Base-by-base conservation (phyloP, 2,113 vertebrate species). In the Cygnus atratus region DNA sequence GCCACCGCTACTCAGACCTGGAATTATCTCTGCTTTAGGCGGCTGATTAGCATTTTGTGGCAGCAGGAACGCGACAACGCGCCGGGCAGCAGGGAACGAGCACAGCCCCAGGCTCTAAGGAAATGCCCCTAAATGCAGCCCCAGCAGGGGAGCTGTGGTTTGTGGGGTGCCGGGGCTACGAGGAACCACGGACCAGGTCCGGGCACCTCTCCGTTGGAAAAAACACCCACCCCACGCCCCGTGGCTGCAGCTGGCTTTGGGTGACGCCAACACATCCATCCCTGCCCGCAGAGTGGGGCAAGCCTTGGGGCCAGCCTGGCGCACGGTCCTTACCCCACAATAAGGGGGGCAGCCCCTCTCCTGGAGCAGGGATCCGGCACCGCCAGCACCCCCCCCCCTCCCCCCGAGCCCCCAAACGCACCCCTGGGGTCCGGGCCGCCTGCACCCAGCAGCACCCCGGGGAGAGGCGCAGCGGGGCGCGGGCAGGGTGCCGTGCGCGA, bases 1-100 rank as follows among this genome's bases (percentile, higher is more conserved):
- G 75, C 82, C 93, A 43, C 85, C 41, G 80, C 92, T 95, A 91
- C 96, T 97, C 95, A 92, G 80, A 85, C 92, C 87, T 91, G 87
- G 95, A 94, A 94, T 96, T 95, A 93, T 93, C 96, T 90, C 84
- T 54, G 88, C 80, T 94, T 92, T 94, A 87, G 93, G 48, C 77
- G 79, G 68, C 87, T 50, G 92, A 97, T 97, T 96, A 96, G 93
- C 94, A 88, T 94, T 88, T 96, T 81, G 77, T 76, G 70, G 89
- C 89, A 95, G 93, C 52, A 70, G 91, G 84, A 96, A 96, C 87
- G 82, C 0, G 54, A 52, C 87, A 54, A 57, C 89, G 91, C 87
- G 81, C 87, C 2, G 5, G 83, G 33, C n/a, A 81, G 76, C 0
- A 57, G 14, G 86, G 88, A 93, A 93, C 79, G 59, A 82, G 75